These are phyloP conservation scores for Drosophila tripunctata DNA, from an alignment of 2,888 invertebrate species.

Conservation along the genomic window DNA sequence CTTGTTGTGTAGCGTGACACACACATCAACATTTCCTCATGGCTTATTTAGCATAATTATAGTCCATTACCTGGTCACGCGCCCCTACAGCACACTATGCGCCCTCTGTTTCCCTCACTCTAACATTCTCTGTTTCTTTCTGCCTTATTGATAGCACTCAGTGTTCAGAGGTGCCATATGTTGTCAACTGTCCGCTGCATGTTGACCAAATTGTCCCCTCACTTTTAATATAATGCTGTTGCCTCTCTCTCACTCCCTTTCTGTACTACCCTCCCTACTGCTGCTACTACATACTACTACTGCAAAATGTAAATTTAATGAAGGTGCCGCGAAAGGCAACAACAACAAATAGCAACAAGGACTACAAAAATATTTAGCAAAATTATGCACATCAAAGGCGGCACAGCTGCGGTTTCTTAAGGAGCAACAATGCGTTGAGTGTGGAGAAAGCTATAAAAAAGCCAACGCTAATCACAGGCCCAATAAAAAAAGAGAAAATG, in stretches of 20 bases:
- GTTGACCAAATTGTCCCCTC: constrained; percentile 44
- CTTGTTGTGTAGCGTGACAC: constrained; percentile 32
- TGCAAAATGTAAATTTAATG: constrained; percentile 73
- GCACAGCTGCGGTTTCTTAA: constrained; percentile 57
- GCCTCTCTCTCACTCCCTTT: background rate
- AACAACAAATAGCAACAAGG: constrained; percentile 8
- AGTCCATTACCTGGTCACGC: constrained; percentile 76
- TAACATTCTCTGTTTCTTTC: background rate
- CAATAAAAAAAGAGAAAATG: constrained; percentile 44
- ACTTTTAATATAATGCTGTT: background rate
- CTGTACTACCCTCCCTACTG: background rate
- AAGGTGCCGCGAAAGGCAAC: constrained; percentile 39
- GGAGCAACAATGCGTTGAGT: too few relatives aligned
- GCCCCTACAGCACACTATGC: constrained; percentile 16
- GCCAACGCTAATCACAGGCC: constrained; percentile 51
- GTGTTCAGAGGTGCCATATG: constrained; percentile 59
- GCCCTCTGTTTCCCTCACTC: background rate
- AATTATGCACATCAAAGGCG: constrained; percentile 71
- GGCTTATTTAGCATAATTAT: constrained; percentile 76
- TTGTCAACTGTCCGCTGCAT: constrained; percentile 63
- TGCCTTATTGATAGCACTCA: background rate
- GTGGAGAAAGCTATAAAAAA: constrained; percentile 26
- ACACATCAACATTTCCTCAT: constrained; percentile 61
- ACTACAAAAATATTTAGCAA: constrained; percentile 54
- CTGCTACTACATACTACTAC: constrained; percentile 27